These are phyloP conservation scores for Onychomys arenicola DNA, from an alignment of 2,797 vertebrate genomes.

Conservation along the genomic window DNA sequence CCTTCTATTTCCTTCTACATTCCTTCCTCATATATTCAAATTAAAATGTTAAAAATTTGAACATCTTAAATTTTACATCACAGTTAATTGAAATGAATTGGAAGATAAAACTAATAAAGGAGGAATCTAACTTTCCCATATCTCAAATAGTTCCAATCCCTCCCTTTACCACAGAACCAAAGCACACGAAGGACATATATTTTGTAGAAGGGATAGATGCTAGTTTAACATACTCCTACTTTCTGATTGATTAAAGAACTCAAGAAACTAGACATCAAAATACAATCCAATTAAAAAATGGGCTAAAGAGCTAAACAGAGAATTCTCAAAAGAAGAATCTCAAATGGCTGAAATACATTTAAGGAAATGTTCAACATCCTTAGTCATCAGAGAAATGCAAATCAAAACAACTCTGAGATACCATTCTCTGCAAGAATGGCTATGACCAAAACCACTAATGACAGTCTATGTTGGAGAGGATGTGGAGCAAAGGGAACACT, in stretches of 20 bases:
- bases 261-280: too few relatives aligned
- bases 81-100: neutral
- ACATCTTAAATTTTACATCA: neutral
- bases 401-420: too few relatives aligned
- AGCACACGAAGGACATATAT: neutral
- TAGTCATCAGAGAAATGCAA: too few relatives aligned
- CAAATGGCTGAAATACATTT: too few relatives aligned
- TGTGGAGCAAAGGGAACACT: too few relatives aligned
- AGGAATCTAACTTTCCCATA: neutral
- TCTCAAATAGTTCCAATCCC: neutral
- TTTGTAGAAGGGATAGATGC: neutral
- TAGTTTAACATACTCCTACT: neutral
- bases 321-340: too few relatives aligned
- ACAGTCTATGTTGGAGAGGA: too few relatives aligned
- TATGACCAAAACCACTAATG: too few relatives aligned
- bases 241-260: neutral
- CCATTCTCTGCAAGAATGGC: too few relatives aligned
- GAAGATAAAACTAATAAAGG: neutral
- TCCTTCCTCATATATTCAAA: neutral
- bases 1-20: neutral
- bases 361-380: too few relatives aligned
- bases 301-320: too few relatives aligned
- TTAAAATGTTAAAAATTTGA: conserved; percentile 1
- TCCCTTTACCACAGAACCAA: neutral
- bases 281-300: too few relatives aligned